A percentile compares a stretch with the other conserved stretches of the same genome.
phyloP scores from a whole-genome alignment of 2,797 vertebrate genomes.

The Acrossocheilus fasciatus region DNA sequence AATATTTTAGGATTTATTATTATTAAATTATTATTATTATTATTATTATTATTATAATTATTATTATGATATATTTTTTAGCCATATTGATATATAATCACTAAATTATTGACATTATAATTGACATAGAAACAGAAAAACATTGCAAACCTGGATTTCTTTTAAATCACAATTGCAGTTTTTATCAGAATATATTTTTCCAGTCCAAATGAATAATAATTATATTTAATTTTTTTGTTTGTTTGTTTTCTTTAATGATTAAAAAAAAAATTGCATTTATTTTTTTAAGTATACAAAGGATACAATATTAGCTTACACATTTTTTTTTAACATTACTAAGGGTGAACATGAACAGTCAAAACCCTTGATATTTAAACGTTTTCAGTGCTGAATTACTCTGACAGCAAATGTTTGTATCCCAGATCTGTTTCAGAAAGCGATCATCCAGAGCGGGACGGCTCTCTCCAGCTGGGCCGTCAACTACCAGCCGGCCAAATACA shows the following conservation, averaged over 20 bases:
- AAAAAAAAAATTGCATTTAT: too few species aligned
- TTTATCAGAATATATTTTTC: not conserved
- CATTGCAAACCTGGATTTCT: not conserved
- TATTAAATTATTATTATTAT: too few species aligned
- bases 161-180: not conserved
- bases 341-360: too few species aligned
- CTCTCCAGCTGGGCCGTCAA: constrained; percentile 98
- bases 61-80: too few species aligned
- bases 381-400: not conserved
- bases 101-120: not conserved
- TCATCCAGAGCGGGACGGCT: constrained; percentile 98
- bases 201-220: not conserved
- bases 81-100: too few species aligned
- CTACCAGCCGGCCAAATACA: constrained; percentile 97
- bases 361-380: not conserved
- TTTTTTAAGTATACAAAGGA: too few species aligned
- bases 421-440: constrained; percentile 98
- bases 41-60: too few species aligned
- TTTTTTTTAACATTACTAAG: too few species aligned
- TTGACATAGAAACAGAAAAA: not conserved
- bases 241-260: too few species aligned
- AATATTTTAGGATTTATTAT: too few species aligned
- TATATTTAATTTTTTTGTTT: not conserved
- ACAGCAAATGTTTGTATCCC: constrained; percentile 39
- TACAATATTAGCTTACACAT: too few species aligned